These are phyloP conservation scores for Scaptomyza reducta DNA, from an alignment of 2,888 invertebrate species.

Conservation along the genomic window DNA sequence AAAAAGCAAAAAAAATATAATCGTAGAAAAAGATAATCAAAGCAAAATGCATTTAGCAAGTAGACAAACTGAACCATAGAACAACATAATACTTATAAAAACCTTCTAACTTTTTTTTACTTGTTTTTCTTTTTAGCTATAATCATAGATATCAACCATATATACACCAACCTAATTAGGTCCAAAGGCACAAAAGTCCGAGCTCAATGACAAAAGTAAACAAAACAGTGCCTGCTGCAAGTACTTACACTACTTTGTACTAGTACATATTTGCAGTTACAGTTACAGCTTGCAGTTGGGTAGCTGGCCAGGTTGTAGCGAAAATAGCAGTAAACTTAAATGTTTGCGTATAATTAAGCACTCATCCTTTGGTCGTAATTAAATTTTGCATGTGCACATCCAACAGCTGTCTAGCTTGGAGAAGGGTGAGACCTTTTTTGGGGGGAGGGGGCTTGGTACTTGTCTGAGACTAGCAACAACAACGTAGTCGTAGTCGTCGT, in stretches of 20 bases:
- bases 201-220: conserved; percentile 33
- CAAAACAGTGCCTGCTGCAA: conserved; percentile 18
- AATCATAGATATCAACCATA: too few relatives aligned
- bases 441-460: not conserved
- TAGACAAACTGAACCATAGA: not conserved
- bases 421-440: not conserved
- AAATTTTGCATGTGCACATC: conserved; percentile 84
- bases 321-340: conserved; percentile 81
- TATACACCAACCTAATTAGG: conserved; percentile 55
- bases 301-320: conserved; percentile 37
- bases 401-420: conserved; percentile 46
- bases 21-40: not conserved
- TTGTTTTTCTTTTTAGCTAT: too few relatives aligned
- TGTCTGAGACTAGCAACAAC: conserved; percentile 42
- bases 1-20: not conserved
- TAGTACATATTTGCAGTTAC: conserved; percentile 23
- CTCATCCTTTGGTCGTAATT: conserved; percentile 84
- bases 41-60: not conserved
- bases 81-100: too few relatives aligned
- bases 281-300: conserved; percentile 11
- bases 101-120: too few relatives aligned
- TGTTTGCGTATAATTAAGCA: conserved; percentile 84
- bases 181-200: conserved; percentile 44
- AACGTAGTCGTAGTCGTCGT: conserved; percentile 20
- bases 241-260: conserved; percentile 3